phyloP scores from a whole-genome alignment of 2,888 invertebrate genomes.

The Hedya salicella region DNA sequence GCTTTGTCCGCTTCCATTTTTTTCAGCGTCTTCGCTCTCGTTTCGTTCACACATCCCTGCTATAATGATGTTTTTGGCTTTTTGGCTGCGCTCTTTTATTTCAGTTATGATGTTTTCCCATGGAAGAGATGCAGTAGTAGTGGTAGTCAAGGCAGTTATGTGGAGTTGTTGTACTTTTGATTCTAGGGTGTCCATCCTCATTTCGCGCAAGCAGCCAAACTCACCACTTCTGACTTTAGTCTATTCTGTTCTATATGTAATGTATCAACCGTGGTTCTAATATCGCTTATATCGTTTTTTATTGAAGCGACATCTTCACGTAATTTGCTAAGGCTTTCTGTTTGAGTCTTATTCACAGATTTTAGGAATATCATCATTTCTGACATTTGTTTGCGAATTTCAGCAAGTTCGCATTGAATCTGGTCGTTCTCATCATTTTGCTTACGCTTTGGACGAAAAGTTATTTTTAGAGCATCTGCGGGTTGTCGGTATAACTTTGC shows the following conservation, averaged over 20 bases:
- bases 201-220: not conserved
- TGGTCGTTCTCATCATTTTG: not conserved
- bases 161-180: not conserved
- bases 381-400: not conserved
- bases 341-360: not conserved
- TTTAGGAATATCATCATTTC: constrained; percentile 2
- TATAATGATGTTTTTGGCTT: no score
- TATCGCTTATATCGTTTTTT: constrained; percentile 4
- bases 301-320: not conserved
- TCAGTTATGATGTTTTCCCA: no score
- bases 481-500: no score
- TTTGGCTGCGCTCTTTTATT: no score
- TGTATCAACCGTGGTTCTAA: not conserved
- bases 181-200: not conserved
- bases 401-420: constrained; percentile 6
- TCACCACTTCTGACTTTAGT: not conserved
- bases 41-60: not conserved
- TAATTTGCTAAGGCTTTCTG: not conserved
- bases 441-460: no score
- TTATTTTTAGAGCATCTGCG: no score
- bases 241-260: not conserved
- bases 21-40: not conserved
- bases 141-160: not conserved
- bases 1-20: not conserved
- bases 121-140: no score